These are phyloP conservation scores for Liolophura sinensis DNA, from an alignment of 1,140 invertebrate species.

Conservation along the genomic window DNA sequence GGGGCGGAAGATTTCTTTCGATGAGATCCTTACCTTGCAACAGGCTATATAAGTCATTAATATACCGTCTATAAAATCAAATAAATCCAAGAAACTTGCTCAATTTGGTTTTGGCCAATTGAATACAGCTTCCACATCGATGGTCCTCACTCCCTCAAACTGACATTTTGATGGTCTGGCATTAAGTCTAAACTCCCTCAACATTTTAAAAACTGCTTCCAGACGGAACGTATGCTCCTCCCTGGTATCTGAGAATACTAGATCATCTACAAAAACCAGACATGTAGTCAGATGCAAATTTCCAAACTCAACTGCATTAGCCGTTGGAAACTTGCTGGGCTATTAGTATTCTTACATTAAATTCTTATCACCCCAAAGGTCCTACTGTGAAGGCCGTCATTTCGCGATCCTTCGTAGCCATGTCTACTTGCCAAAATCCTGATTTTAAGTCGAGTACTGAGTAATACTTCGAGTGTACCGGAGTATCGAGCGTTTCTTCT, in stretches of 20 bases:
- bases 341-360: slow-evolving; percentile 17
- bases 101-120: slow-evolving; percentile 40
- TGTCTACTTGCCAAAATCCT: slow-evolving; percentile 45
- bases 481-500: slow-evolving; percentile 33
- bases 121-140: slow-evolving; percentile 27
- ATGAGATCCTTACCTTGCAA: too few species aligned
- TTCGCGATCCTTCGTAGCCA: slow-evolving; percentile 41
- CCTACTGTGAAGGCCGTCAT: slow-evolving; percentile 41
- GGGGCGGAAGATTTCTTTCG: too few species aligned
- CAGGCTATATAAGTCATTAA: slow-evolving; percentile 17
- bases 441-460: slow-evolving; percentile 26
- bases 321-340: slow-evolving; percentile 34
- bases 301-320: slow-evolving; percentile 26
- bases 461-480: slow-evolving; percentile 26
- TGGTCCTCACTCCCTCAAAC: too few species aligned
- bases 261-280: slow-evolving; percentile 21
- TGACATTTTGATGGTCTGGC: slow-evolving; percentile 30
- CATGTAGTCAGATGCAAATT: slow-evolving; percentile 14
- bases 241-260: slow-evolving; percentile 18
- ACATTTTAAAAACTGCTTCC: slow-evolving; percentile 12
- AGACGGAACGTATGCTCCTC: slow-evolving; percentile 16
- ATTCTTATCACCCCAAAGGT: slow-evolving; percentile 18
- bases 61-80: slow-evolving; percentile 34
- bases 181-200: slow-evolving; percentile 17
- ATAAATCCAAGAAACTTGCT: slow-evolving; percentile 42